phyloP scores from a whole-genome alignment of 1,140 invertebrate species.

The Mamestra configurata region DNA sequence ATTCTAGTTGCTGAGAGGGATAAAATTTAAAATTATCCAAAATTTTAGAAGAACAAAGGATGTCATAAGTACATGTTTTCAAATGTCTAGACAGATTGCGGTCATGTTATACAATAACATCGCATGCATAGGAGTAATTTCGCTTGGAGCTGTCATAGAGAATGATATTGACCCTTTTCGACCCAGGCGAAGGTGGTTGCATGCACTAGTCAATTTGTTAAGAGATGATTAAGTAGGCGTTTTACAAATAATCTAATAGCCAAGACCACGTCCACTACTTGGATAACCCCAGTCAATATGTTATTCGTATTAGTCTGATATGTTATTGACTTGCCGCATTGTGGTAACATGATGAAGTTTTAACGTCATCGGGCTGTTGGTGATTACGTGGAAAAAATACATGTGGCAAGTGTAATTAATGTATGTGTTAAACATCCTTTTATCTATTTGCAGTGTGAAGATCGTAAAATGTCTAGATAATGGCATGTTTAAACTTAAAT shows the following conservation, averaged over 20 bases:
- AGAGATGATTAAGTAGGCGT: not conserved
- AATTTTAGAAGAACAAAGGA: conserved; percentile 9
- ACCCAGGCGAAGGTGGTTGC: conserved; percentile 34
- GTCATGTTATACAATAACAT: conserved; percentile 49
- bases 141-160: conserved; percentile 26
- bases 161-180: conserved; percentile 63
- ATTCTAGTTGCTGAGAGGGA: too few relatives aligned
- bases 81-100: conserved; percentile 44
- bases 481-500: conserved; percentile 9
- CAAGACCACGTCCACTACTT: not conserved
- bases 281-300: not conserved
- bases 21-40: not conserved
- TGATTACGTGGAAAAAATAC: not conserved
- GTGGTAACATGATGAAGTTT: not conserved
- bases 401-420: not conserved
- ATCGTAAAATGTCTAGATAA: conserved; percentile 18
- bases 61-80: conserved; percentile 1
- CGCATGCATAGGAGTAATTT: conserved; percentile 57
- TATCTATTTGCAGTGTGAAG: conserved; percentile 10
- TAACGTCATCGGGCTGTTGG: not conserved
- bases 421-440: conserved; percentile 18
- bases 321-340: not conserved
- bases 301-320: too few relatives aligned
- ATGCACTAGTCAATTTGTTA: not conserved
- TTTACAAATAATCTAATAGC: not conserved